A percentile compares a stretch with the other conserved stretches of the same genome.
These are phyloP conservation scores for Todiramphus saurophagus DNA, from an alignment of 2,113 vertebrate species.

Conservation along the genomic window DNA sequence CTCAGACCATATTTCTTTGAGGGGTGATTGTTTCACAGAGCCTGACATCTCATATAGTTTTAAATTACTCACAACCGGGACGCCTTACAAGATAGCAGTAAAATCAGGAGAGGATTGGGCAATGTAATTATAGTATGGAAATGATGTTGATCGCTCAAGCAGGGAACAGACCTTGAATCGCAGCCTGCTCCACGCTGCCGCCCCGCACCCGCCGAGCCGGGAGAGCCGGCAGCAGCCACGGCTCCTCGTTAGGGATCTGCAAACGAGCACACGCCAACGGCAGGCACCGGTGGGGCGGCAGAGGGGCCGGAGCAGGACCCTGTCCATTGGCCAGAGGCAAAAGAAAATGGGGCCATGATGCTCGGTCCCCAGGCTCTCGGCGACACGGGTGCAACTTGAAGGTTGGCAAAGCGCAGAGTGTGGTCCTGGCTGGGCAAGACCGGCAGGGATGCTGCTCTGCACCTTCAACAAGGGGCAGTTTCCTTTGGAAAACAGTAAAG, in stretches of 20 bases:
- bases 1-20: constrained; percentile 84
- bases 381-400: background rate
- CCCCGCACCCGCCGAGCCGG: constrained; percentile 5
- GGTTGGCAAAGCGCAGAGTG: background rate
- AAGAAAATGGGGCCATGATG: fast-evolving
- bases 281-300: fast-evolving
- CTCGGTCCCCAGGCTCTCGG: background rate
- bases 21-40: constrained; percentile 86
- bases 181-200: background rate
- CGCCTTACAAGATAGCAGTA: constrained; percentile 84
- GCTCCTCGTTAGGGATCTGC: background rate
- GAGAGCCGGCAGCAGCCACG: background rate
- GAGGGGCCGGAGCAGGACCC: background rate
- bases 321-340: fast-evolving
- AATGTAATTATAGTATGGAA: constrained; percentile 97
- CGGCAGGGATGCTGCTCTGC: background rate
- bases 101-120: constrained; percentile 88
- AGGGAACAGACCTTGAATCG: constrained; percentile 84
- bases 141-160: constrained; percentile 89
- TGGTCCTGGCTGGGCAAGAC: background rate
- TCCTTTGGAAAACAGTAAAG: background rate
- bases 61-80: constrained; percentile 87
- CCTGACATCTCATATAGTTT: constrained; percentile 87
- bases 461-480: background rate
- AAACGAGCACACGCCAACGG: background rate